Base-by-base conservation (phyloP, 1,140 invertebrate species). In the Galendromus occidentalis region DNA sequence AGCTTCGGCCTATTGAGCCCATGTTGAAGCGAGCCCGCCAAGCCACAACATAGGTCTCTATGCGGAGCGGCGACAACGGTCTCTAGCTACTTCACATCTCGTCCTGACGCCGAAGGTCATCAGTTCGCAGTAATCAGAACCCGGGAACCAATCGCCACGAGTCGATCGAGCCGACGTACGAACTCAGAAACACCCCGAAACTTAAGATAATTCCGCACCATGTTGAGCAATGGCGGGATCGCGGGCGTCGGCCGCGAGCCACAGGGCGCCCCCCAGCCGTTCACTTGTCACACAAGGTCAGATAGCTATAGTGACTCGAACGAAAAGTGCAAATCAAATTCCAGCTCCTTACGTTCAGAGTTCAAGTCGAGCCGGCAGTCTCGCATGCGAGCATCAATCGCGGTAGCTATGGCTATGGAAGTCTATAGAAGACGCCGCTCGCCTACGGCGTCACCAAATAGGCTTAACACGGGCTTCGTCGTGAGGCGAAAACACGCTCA, bases 371-470 rank as follows among this genome's bases (percentile, higher is more conserved):
- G 20, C 51, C 51, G 51, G 51, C 20, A 20, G 14, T 22, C 12
- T 59, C 12, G 33, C 51, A 33, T 33, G 33, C 51, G 14, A 59
- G 14, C 51, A 39, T 6, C 33, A 4, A 39, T 39, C 33, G 33
- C 33, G 33, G n/a, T n/a, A n/a, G n/a, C 45, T 47, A 47, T 47
- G 6, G 20, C 51, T 33, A 59, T 59, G 33, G 51, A 59, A 25
- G 51, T 14, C 51, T 33, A 59, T 59, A 59, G 51, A 39, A 39
- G 51, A 59, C 51, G 51, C 51, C 51, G 22, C 25, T 29, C 33
- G 51, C n/a, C 51, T 59, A 33, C 51, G 51, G 25, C 51, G 51
- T 59, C 51, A 59, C 51, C 51, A 59, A 59, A 59, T 59, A 59
- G 51, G 51, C 51, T 33, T 59, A 59, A 33, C 51, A 39, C 33